phyloP scores from a whole-genome alignment of 1,140 invertebrate species.

The Drosophila pseudoananassae region DNA sequence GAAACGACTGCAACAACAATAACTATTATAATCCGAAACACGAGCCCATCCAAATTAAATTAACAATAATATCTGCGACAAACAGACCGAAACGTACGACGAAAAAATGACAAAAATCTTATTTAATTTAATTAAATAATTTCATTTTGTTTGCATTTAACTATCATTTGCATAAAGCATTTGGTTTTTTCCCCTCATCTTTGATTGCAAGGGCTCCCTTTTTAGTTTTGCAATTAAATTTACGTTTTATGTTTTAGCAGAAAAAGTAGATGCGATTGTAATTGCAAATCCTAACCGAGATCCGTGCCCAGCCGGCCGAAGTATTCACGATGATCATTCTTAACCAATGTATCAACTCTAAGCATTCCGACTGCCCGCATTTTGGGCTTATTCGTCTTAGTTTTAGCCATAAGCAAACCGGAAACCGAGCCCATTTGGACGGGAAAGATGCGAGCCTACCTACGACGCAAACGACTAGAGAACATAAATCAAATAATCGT shows the following conservation, averaged over 20 bases:
- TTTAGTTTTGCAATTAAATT: constrained; percentile 55
- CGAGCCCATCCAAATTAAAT: constrained; percentile 31
- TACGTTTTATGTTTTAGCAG: constrained; percentile 69
- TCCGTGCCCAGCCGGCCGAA: constrained; percentile 31
- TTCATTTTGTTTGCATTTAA: constrained; percentile 74
- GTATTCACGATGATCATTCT: constrained; percentile 45
- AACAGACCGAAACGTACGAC: constrained; percentile 6
- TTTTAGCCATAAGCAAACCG: constrained; percentile 45
- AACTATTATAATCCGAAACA: not conserved
- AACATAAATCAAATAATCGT: constrained; percentile 47
- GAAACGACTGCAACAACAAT: constrained; percentile 29
- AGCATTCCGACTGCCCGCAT: constrained; percentile 63
- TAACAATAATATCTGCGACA: constrained; percentile 26
- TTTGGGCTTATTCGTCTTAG: constrained; percentile 29
- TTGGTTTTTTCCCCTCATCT: constrained; percentile 30
- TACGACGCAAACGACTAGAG: constrained; percentile 1
- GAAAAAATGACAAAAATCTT: constrained; percentile 69
- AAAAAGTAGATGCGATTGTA: constrained; percentile 47
- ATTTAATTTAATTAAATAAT: constrained; percentile 82
- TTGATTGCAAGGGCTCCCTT: constrained; percentile 21
- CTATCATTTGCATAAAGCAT: constrained; percentile 55
- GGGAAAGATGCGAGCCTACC: not conserved
- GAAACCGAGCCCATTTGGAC: constrained; percentile 6
- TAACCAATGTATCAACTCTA: constrained; percentile 21
- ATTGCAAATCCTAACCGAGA: not conserved